Evolutionary conservation across 2,113 vertebrate species (phyloP), one percentile per base, ranked within the genome.

Genomic region (Synchiropus splendidus): DNA sequence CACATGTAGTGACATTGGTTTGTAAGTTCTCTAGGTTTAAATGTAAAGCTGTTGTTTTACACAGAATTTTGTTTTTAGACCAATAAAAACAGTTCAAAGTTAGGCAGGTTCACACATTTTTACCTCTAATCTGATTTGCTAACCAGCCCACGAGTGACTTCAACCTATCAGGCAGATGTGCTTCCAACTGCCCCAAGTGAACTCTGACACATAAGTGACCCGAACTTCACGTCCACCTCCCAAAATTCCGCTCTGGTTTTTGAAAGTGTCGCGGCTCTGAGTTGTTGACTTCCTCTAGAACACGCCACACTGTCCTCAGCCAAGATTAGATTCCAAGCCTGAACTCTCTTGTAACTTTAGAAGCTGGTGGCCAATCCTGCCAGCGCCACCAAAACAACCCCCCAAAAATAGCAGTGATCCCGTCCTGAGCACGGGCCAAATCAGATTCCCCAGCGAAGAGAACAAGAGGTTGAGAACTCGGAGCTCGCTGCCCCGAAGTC

Each of bases 351-450:
- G 69, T 75, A 67, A 72, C 67, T 54, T 45, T 46, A 67, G 57
- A 51, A 64, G 60, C 69, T 43, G 2, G 21, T n/a, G 61, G 64
- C 51, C 45, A 61, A 45, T 17, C 48, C 65, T 64, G 59, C 57
- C 54, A 54, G 48, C 30, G 36, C 48, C 57, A 72, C 61, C 69
- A 67, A 76, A 75, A 83, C 75, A 79, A 54, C 50, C 50, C 39
- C 67, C 60, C 63, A 60, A 61, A 79, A 80, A 74, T 69, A 75
- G 61, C 66, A 40, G 54, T 60, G 64, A 72, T 69, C 45, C 49
- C 64, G 45, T 59, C 59, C 54, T 48, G 66, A 74, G 63, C 41
- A 40, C 57, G 35, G 64, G 55, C 72, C 67, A 63, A 70, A 54
- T 71, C 58, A 65, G 53, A 76, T 67, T 67, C 54, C 61, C 30